A percentile compares a stretch with the other conserved stretches of the same genome.
phyloP scores from a whole-genome alignment of 2,888 invertebrate genomes.

The Stenurella melanura region DNA sequence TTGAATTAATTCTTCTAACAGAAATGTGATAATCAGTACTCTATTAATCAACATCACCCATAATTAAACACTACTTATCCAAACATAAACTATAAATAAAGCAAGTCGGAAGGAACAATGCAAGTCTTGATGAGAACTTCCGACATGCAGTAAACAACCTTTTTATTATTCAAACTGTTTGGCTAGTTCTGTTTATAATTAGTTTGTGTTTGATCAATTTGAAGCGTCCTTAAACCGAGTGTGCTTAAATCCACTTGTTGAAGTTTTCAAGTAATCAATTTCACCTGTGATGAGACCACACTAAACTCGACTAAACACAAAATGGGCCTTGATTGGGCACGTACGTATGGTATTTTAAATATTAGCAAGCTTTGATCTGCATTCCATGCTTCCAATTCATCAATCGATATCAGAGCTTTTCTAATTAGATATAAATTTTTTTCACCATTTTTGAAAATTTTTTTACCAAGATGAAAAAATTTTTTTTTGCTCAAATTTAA shows the following conservation, averaged over 20 bases:
- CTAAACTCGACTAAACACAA: conserved; percentile 40
- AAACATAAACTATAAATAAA: background rate
- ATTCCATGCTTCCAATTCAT: background rate
- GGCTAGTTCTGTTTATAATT: conserved; percentile 30
- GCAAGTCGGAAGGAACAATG: background rate
- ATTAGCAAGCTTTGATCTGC: background rate
- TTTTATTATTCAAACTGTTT: conserved; percentile 9
- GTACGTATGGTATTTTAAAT: conserved; percentile 26
- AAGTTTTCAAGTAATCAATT: conserved; percentile 45
- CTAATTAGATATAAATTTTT: background rate
- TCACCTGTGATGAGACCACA: conserved; percentile 37
- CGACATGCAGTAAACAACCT: background rate
- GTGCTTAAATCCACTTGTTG: conserved; percentile 39
- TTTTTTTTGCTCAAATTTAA: too few species aligned
- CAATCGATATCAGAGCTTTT: conserved; percentile 4
- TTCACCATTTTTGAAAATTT: background rate
- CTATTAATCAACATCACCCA: background rate
- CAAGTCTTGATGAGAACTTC: background rate
- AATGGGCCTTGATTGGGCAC: conserved; percentile 48
- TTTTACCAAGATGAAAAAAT: background rate
- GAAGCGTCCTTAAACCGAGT: conserved; percentile 28
- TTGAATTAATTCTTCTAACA: background rate
- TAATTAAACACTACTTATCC: background rate
- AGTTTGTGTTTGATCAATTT: conserved; percentile 35
- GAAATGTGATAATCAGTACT: background rate